Percentiles rank a stretch among this genome's conserved stretches.
phyloP scores from a whole-genome alignment of 2,797 vertebrate species.

The Microtus obscurus region DNA sequence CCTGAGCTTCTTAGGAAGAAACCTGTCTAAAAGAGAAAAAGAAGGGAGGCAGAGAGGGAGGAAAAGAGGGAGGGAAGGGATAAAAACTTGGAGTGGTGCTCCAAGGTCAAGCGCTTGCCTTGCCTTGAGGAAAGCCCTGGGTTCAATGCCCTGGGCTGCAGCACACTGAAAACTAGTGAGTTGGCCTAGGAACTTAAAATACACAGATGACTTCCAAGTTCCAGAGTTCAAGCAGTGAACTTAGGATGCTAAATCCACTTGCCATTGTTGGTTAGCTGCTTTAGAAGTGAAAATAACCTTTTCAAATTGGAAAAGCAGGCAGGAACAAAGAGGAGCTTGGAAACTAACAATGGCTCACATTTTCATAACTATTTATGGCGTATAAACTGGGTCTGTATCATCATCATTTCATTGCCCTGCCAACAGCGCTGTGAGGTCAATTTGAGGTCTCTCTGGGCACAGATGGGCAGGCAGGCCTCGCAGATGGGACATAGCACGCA shows the following conservation, averaged over 20 bases:
- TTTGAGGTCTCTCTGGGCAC: not conserved
- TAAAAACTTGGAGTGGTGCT: not conserved
- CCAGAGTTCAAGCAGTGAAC: constrained; percentile 62
- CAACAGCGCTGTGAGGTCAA: constrained; percentile 32
- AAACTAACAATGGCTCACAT: constrained; percentile 67
- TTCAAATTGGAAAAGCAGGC: constrained; percentile 74
- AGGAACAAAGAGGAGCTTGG: constrained; percentile 66
- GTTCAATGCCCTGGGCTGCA: not conserved
- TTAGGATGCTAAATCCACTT: constrained; percentile 48
- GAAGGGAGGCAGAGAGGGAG: not conserved
- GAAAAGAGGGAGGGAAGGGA: too few relatives aligned
- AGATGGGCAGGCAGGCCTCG: constrained; percentile 37
- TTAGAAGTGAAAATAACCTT: constrained; percentile 73
- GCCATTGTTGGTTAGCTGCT: constrained; percentile 56
- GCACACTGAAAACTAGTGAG: not conserved
- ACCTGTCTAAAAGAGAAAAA: not conserved
- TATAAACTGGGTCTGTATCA: constrained; percentile 55
- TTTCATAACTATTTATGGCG: constrained; percentile 70
- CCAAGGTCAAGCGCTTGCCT: not conserved
- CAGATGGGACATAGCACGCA: not conserved
- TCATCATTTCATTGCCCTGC: constrained; percentile 52
- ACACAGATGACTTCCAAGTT: constrained; percentile 41
- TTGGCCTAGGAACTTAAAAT: constrained; percentile 14
- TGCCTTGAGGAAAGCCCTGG: not conserved
- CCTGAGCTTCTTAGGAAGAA: not conserved